These are phyloP conservation scores for Phyllotreta striolata DNA, from an alignment of 2,888 invertebrate species.

Conservation along the genomic window DNA sequence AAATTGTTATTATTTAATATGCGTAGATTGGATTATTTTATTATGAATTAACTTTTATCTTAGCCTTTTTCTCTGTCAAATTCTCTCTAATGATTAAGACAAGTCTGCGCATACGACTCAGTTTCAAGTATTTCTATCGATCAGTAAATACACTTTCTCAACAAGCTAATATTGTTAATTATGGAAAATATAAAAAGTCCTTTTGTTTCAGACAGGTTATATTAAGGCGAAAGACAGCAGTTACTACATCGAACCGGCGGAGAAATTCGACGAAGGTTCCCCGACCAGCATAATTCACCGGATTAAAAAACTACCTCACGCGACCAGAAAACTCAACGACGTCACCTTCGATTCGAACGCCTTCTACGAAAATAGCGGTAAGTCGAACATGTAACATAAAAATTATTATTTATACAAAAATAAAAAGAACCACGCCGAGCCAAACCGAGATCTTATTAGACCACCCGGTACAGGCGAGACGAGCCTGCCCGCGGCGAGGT, in stretches of 20 bases:
- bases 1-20: too few relatives aligned
- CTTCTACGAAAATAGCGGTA: conserved; percentile 54
- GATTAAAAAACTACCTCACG: conserved; percentile 58
- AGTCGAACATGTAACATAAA: conserved; percentile 31
- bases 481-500: too few relatives aligned
- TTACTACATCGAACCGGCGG: conserved; percentile 73
- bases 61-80: too few relatives aligned
- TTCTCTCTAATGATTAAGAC: too few relatives aligned
- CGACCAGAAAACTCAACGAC: conserved; percentile 44
- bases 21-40: too few relatives aligned
- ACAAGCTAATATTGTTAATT: neutral
- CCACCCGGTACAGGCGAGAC: too few relatives aligned
- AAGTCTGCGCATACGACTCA: too few relatives aligned
- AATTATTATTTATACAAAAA: neutral
- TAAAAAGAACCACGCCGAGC: neutral
- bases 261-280: conserved; percentile 61
- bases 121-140: neutral
- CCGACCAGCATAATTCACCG: conserved; percentile 62
- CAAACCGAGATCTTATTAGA: too few relatives aligned
- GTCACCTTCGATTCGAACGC: conserved; percentile 49
- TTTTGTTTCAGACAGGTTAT: conserved; percentile 70
- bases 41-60: too few relatives aligned
- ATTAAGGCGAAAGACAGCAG: conserved; percentile 72
- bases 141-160: too few relatives aligned
- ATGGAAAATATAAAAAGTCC: neutral